Evolutionary conservation across 2,888 invertebrate genomes (phyloP).

Genomic region (Dexiosoma caninum): DNA sequence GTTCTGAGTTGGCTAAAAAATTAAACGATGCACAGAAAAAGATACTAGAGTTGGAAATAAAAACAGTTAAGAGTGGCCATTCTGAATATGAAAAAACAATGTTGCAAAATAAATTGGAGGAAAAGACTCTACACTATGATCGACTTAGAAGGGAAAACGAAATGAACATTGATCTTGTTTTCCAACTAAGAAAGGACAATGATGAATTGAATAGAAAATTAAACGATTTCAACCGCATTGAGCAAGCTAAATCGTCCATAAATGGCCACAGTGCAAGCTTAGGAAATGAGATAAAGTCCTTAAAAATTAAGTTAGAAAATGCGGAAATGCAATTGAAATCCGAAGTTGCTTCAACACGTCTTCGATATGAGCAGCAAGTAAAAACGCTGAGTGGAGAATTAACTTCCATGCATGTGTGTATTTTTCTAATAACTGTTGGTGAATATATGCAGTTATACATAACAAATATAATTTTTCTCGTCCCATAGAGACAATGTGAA

Average conservation of each 20-base stretch:
- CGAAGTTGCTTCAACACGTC: constrained; percentile 88
- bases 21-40: constrained; percentile 73
- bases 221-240: constrained; percentile 90
- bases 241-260: constrained; percentile 88
- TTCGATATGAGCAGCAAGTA: constrained; percentile 91
- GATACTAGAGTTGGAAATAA: constrained; percentile 73
- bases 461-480: not conserved
- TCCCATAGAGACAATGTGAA: constrained; percentile 76
- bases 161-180: constrained; percentile 84
- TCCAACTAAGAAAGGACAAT: constrained; percentile 85
- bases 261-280: constrained; percentile 86
- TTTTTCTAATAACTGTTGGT: not conserved
- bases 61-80: constrained; percentile 69
- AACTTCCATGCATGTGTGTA: constrained; percentile 85
- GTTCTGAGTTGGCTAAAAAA: constrained; percentile 72
- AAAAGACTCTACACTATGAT: constrained; percentile 86
- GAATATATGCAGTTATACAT: not conserved
- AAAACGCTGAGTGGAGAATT: constrained; percentile 89
- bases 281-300: constrained; percentile 86
- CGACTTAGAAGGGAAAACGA: constrained; percentile 84
- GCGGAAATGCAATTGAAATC: constrained; percentile 86
- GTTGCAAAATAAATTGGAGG: constrained; percentile 84
- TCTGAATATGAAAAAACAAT: constrained; percentile 83
- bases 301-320: constrained; percentile 82
- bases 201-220: constrained; percentile 89